phyloP scores from a whole-genome alignment of 2,888 invertebrate species.

The Campoplex capitator region DNA sequence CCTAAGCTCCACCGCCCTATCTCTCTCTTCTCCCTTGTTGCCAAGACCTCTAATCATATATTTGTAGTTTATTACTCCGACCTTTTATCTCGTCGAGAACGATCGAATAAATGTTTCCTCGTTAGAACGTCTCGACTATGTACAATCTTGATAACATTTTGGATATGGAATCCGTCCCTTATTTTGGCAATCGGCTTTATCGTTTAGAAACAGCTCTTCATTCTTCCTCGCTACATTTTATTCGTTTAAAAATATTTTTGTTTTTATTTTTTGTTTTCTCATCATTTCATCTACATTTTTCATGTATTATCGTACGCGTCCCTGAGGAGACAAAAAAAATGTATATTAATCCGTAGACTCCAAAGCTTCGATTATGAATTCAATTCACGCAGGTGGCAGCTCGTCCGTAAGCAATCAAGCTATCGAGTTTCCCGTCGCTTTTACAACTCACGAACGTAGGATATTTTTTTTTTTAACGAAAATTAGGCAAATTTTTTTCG shows the following conservation, averaged over 20 bases:
- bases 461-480: constrained; percentile 10
- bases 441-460: constrained; percentile 49
- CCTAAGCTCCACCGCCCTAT: neutral
- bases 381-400: constrained; percentile 17
- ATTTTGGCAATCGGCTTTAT: constrained; percentile 27
- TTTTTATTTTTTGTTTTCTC: constrained; percentile 15
- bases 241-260: constrained; percentile 59
- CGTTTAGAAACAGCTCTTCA: constrained; percentile 31
- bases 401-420: constrained; percentile 37
- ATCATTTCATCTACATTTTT: constrained; percentile 19
- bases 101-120: constrained; percentile 43
- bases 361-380: constrained; percentile 4
- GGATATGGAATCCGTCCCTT: constrained; percentile 15
- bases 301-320: neutral
- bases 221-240: constrained; percentile 62
- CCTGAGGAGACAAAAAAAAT: neutral
- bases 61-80: constrained; percentile 52
- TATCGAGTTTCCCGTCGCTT: constrained; percentile 25
- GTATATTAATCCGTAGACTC: neutral
- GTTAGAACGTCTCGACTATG: constrained; percentile 21
- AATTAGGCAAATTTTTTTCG: constrained; percentile 45
- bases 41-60: constrained; percentile 51
- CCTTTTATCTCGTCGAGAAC: constrained; percentile 42
- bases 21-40: constrained; percentile 1
- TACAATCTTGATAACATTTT: constrained; percentile 38